A percentile compares a stretch with the other conserved stretches of the same genome.
phyloP scores from a whole-genome alignment of 1,140 invertebrate genomes.

The Panulirus ornatus region DNA sequence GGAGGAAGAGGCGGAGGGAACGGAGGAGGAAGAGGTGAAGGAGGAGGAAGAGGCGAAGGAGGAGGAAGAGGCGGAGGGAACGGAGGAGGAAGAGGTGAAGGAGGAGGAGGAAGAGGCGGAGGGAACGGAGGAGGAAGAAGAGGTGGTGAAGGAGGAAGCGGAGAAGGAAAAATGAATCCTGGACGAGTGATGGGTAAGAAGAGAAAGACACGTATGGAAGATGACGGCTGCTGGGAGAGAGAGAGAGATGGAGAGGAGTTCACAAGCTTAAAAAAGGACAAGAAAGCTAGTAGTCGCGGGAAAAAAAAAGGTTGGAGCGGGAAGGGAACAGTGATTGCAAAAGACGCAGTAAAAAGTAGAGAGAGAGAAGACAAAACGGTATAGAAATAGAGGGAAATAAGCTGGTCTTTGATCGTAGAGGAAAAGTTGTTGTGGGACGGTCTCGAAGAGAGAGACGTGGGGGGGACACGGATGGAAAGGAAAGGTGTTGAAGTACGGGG shows the following conservation, averaged over 20 bases:
- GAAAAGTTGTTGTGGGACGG: background rate
- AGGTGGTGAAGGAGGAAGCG: background rate
- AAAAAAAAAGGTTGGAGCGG: background rate
- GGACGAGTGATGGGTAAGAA: too few relatives aligned
- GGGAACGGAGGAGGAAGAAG: background rate
- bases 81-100: background rate
- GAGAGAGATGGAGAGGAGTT: background rate
- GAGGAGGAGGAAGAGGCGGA: background rate
- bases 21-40: background rate
- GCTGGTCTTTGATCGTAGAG: background rate
- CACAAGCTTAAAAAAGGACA: background rate
- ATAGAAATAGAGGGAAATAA: background rate
- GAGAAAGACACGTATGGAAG: background rate
- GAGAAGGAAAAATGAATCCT: background rate
- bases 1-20: background rate
- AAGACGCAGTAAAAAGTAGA: background rate
- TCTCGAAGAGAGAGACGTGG: background rate
- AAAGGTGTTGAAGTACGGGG: background rate
- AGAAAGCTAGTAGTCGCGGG: background rate
- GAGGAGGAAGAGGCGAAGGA: background rate
- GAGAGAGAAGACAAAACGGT: conserved; percentile 1
- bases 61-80: background rate
- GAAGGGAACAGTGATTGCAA: background rate
- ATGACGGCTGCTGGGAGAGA: background rate
- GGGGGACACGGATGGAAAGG: background rate